A percentile compares a stretch with the other conserved stretches of the same genome.
Evolutionary conservation across 2,888 invertebrate genomes (phyloP).

Genomic region (Eupithecia exiguata): DNA sequence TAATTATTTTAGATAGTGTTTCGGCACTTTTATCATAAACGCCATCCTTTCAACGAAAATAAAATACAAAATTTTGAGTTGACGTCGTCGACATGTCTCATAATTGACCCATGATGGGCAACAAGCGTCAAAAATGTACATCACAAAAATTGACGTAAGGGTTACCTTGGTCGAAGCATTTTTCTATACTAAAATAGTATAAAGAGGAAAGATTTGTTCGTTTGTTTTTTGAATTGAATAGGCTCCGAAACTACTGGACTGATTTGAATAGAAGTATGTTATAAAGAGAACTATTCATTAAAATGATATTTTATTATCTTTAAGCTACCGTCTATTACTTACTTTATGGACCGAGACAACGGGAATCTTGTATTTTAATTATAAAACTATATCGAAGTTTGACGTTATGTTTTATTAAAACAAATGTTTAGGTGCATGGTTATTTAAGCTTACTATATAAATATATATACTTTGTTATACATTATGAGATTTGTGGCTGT

Average conservation of each 20-base stretch:
- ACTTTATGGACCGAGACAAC: conserved; percentile 26
- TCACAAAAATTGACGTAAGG: not conserved
- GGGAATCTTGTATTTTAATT: conserved; percentile 21
- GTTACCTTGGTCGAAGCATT: conserved; percentile 15
- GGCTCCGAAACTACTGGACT: too few relatives aligned
- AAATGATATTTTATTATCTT: conserved; percentile 13
- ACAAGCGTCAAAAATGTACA: not conserved
- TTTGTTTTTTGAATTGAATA: too few relatives aligned
- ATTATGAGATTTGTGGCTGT: not conserved
- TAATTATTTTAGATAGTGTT: conserved; percentile 39
- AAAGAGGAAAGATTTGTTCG: too few relatives aligned
- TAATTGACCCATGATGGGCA: not conserved
- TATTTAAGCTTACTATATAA: not conserved
- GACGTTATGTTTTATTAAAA: not conserved
- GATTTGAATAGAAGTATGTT: too few relatives aligned
- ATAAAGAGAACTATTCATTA: too few relatives aligned
- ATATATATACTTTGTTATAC: not conserved
- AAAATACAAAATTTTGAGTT: not conserved
- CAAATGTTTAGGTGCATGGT: not conserved
- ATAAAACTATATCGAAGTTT: conserved; percentile 13
- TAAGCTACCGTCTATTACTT: conserved; percentile 14
- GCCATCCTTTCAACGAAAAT: conserved; percentile 18
- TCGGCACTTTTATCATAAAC: conserved; percentile 24
- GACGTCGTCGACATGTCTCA: not conserved
- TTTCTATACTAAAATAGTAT: too few relatives aligned